Conservation (phyloP, 2,113 vertebrate genomes). For the Zeus faber region DNA sequence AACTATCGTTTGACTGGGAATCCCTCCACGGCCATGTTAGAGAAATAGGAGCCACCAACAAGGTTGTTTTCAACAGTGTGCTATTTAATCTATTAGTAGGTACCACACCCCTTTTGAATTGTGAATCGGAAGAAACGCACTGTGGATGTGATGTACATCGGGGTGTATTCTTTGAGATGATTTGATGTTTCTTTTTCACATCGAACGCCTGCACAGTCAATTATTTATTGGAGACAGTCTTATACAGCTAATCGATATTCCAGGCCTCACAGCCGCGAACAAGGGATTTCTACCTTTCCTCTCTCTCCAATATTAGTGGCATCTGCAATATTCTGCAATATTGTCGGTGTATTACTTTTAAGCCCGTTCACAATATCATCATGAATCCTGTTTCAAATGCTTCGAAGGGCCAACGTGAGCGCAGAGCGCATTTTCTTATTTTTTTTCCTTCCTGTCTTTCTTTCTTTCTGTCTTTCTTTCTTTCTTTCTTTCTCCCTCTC, state of each 20-base stretch:
- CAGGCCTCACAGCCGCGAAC: background rate
- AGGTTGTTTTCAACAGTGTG: no score
- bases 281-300: constrained; percentile 26
- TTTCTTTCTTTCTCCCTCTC: background rate
- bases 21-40: no score
- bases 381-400: constrained; percentile 43
- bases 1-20: no score
- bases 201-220: background rate
- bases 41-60: no score
- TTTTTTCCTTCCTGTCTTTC: constrained; percentile 6
- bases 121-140: no score
- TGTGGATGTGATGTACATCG: no score
- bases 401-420: constrained; percentile 2
- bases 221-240: background rate
- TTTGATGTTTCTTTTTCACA: background rate
- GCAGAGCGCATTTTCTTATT: background rate
- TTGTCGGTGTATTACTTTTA: constrained; percentile 47
- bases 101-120: no score
- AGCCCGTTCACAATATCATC: constrained; percentile 34
- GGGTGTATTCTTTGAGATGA: no score
- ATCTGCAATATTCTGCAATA: constrained; percentile 55
- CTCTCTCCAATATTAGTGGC: constrained; percentile 28
- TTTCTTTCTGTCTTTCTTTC: background rate
- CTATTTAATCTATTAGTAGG: no score
- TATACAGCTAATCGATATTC: background rate